These are phyloP conservation scores for Caenorhabditis afra DNA, from an alignment of 2,888 invertebrate genomes.

Conservation along the genomic window DNA sequence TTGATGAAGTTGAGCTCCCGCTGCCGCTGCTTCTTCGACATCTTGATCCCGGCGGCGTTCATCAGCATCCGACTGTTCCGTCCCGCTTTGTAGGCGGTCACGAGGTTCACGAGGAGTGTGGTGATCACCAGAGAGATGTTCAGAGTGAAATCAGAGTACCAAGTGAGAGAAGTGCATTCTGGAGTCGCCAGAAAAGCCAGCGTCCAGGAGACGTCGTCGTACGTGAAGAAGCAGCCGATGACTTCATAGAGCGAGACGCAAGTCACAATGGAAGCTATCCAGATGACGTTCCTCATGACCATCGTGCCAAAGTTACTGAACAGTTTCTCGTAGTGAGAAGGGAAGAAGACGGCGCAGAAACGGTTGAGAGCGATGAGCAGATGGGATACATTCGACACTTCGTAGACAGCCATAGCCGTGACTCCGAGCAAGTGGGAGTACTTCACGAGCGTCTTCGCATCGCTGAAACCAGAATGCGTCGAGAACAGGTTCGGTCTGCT, in stretches of 20 bases:
- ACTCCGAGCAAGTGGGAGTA: constrained; percentile 27
- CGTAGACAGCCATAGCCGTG: constrained; percentile 23
- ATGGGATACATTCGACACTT: constrained; percentile 30
- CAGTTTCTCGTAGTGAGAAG: constrained; percentile 12
- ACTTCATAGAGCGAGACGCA: constrained; percentile 4
- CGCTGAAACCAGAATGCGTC: constrained; percentile 8
- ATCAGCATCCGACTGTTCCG: constrained; percentile 3
- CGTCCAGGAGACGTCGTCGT: constrained; percentile 2
- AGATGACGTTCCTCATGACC: neutral
- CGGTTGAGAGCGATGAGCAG: constrained; percentile 32
- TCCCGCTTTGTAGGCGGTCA: constrained; percentile 30
- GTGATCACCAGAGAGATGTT: constrained; percentile 24
- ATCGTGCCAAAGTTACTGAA: constrained; percentile 17
- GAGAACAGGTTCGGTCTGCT: too few relatives aligned
- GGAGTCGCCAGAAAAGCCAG: constrained; percentile 7
- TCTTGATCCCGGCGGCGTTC: constrained; percentile 17
- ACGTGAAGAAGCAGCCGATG: constrained; percentile 24
- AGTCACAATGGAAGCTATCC: neutral
- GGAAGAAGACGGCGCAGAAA: constrained; percentile 18
- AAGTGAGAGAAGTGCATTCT: constrained; percentile 8
- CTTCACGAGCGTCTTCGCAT: constrained; percentile 1
- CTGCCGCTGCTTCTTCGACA: constrained; percentile 22
- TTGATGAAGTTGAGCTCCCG: constrained; percentile 32
- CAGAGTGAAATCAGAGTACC: constrained; percentile 43
- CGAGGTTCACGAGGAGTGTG: constrained; percentile 14